Conservation (phyloP, 1,140 invertebrate genomes). For the Tenebrio molitor region DNA sequence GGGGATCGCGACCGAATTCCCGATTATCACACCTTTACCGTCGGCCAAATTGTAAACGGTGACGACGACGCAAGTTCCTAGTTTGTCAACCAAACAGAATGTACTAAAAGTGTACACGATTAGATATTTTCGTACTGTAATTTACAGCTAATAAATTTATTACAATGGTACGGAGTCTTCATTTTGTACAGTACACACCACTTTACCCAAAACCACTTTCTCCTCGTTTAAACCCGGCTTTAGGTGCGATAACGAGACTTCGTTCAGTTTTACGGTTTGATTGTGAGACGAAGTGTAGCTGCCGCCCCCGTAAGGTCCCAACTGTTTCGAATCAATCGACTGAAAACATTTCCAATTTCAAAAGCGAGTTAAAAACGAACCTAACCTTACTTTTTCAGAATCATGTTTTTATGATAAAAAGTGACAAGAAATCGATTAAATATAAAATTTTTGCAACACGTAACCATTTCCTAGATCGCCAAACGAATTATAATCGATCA, state of each 20-base stretch:
- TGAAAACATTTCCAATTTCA: slow-evolving; percentile 63
- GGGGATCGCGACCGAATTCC: slow-evolving; percentile 85
- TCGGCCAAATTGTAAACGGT: slow-evolving; percentile 88
- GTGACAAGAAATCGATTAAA: too few species aligned
- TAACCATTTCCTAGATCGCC: too few species aligned
- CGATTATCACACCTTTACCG: slow-evolving; percentile 86
- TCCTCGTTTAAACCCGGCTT: slow-evolving; percentile 73
- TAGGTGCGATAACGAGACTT: slow-evolving; percentile 69
- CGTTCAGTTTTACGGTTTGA: slow-evolving; percentile 70
- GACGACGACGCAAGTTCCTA: slow-evolving; percentile 79
- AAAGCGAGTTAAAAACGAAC: too few species aligned
- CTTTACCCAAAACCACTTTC: slow-evolving; percentile 82
- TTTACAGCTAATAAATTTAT: slow-evolving; percentile 62
- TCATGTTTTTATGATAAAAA: too few species aligned
- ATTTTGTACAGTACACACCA: slow-evolving; percentile 83
- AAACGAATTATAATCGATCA: too few species aligned
- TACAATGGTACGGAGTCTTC: slow-evolving; percentile 85
- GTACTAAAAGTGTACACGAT: slow-evolving; percentile 76
- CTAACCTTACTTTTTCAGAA: too few species aligned
- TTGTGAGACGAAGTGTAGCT: slow-evolving; percentile 70
- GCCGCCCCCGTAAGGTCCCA: slow-evolving; percentile 75
- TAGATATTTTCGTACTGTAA: slow-evolving; percentile 4
- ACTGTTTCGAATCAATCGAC: slow-evolving; percentile 71
- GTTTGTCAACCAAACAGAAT: slow-evolving; percentile 84
- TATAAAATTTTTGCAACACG: too few species aligned